Evolutionary conservation across 2,113 vertebrate genomes (phyloP).

Genomic region (Catharus bicknelli): DNA sequence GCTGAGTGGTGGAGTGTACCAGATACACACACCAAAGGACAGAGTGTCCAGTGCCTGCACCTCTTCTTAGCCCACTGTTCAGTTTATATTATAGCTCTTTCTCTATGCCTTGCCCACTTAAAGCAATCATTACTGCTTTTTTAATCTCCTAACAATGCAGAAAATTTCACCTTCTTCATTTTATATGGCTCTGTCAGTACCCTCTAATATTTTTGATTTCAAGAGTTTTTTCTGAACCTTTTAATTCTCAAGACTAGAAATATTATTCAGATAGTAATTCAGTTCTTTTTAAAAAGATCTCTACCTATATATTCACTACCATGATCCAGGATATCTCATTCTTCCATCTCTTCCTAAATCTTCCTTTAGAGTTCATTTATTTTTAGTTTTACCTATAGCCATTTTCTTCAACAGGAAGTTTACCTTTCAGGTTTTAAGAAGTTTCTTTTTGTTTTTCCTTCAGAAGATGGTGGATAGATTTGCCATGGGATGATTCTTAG

Average conservation of each 20-base stretch:
- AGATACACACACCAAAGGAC: neutral
- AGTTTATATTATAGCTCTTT: neutral
- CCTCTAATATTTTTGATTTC: conserved; percentile 46
- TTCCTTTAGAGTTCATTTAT: neutral
- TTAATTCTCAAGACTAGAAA: conserved; percentile 32
- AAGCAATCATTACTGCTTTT: conserved; percentile 27
- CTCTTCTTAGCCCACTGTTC: neutral
- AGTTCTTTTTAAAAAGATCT: neutral
- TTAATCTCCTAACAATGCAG: conserved; percentile 33
- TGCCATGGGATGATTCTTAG: neutral
- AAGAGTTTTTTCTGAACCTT: conserved; percentile 21
- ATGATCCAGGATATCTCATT: neutral
- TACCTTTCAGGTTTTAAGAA: neutral
- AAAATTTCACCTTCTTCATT: conserved; percentile 44
- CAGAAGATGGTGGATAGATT: neutral
- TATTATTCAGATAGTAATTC: conserved; percentile 24
- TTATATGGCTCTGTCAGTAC: conserved; percentile 20
- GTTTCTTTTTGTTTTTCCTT: neutral
- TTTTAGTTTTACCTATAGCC: neutral
- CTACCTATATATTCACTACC: neutral
- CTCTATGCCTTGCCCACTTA: neutral
- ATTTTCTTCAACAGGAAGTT: neutral
- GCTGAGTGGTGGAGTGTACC: neutral
- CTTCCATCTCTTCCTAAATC: neutral
- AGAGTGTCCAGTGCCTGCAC: neutral